Percentiles rank a stretch among this genome's conserved stretches.
Conservation (phyloP, 1,140 invertebrate genomes). For the Onthophagus taurus region DNA sequence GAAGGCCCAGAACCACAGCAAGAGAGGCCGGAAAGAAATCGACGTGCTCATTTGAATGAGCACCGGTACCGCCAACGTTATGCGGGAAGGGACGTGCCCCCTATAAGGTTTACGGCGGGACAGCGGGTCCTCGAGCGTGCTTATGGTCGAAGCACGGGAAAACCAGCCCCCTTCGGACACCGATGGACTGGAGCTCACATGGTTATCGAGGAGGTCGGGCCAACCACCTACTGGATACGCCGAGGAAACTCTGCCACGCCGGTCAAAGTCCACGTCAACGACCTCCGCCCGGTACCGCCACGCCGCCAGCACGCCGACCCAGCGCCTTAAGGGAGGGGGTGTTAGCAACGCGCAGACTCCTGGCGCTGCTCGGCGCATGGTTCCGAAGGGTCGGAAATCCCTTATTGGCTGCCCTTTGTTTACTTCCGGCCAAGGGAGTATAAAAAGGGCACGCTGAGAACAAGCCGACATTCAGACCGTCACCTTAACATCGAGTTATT, state of each 20-base stretch:
- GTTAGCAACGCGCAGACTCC: too few species aligned
- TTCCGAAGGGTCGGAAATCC: too few species aligned
- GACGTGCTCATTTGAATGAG: not conserved
- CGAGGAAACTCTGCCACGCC: not conserved
- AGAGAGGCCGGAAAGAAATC: not conserved
- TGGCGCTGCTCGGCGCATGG: too few species aligned
- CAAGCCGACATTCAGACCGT: too few species aligned
- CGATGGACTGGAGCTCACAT: not conserved
- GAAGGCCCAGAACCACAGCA: not conserved
- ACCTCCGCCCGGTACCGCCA: slow-evolving; percentile 6
- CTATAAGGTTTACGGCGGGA: not conserved
- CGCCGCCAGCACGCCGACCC: too few species aligned
- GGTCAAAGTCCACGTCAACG: slow-evolving; percentile 3
- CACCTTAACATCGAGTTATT: too few species aligned
- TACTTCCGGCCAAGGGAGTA: too few species aligned
- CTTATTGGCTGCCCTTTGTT: too few species aligned
- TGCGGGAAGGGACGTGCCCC: too few species aligned
- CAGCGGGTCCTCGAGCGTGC: not conserved
- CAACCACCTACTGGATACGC: slow-evolving; percentile 1
- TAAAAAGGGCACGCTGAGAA: too few species aligned
- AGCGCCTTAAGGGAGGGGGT: too few species aligned
- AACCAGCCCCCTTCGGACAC: not conserved
- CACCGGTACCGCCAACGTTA: not conserved
- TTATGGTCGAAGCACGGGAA: too few species aligned
- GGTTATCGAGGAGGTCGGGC: not conserved